A percentile compares a stretch with the other conserved stretches of the same genome.
Conservation (phyloP, 2,888 invertebrate genomes). For the Yponomeuta cagnagella region DNA sequence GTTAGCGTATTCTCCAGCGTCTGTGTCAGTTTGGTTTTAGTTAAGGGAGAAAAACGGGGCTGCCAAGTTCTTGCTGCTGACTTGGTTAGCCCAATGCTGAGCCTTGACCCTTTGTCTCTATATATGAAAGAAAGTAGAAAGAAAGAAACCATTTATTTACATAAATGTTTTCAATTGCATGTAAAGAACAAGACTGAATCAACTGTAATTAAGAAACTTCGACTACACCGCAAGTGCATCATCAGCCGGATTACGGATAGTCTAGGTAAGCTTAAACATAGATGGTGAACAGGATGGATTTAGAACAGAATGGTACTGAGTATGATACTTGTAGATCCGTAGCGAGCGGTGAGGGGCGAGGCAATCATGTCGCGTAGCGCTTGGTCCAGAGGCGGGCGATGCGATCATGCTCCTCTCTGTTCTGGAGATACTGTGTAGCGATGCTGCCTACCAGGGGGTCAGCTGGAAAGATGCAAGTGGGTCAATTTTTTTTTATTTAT, state of each 20-base stretch:
- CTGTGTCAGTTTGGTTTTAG: too few species aligned
- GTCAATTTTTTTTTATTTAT: background rate
- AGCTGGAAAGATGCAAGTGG: slow-evolving; percentile 73
- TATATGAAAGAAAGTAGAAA: too few species aligned
- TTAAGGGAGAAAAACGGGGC: too few species aligned
- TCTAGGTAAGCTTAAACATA: slow-evolving; percentile 48
- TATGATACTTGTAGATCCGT: slow-evolving; percentile 49
- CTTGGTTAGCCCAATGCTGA: too few species aligned
- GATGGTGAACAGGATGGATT: slow-evolving; percentile 57
- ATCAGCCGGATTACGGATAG: background rate
- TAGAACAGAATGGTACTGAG: slow-evolving; percentile 60
- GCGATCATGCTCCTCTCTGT: slow-evolving; percentile 97
- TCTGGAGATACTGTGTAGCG: slow-evolving; percentile 98
- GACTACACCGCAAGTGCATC: background rate
- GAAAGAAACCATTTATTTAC: too few species aligned
- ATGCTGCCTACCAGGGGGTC: slow-evolving; percentile 98
- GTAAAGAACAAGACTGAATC: background rate
- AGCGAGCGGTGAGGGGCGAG: slow-evolving; percentile 38
- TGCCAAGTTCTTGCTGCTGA: too few species aligned
- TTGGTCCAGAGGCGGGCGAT: slow-evolving; percentile 99
- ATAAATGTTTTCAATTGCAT: too few species aligned
- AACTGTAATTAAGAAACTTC: background rate
- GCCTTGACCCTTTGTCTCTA: too few species aligned
- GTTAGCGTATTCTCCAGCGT: too few species aligned
- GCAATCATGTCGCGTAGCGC: slow-evolving; percentile 93